Base-by-base conservation (phyloP, 2,113 vertebrate species). In the Leiothrix lutea region DNA sequence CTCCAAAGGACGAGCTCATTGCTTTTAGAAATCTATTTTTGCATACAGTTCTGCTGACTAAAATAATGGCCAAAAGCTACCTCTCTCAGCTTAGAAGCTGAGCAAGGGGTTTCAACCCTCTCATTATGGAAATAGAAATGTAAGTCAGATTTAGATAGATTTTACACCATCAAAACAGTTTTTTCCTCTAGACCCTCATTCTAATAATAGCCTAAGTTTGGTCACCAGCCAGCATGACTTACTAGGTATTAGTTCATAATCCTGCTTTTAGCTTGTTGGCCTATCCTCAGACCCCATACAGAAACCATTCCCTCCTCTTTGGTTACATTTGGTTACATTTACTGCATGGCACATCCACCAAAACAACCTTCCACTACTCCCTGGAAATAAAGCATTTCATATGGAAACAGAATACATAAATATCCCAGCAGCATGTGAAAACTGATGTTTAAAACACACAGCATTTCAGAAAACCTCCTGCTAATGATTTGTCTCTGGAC, bases 21-120 rank as follows among this genome's bases (percentile, higher is more conserved):
- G 61, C 83, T 90, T 91, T 72, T 28, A 73, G 45, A 82, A 95
- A 82, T 64, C 40, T 85, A 56, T 86, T 88, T 93, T 35, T 89
- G n/a, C 51, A 71, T 54, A 33, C 16, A 80, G 61, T 62, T 92
- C 78, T 85, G 70, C 70, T 81, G 65, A 93, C 87, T 87, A 56
- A 78, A 79, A 56, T 22, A 87, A 67, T 51, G 20, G 74, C 14
- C 73, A 93, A 66, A 88, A 87, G 56, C 57, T 69, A 58, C 53
- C 17, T 67, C 72, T 48, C 80, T 56, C 8, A 42, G 28, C 80
- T 84, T 40, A 82, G 61, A 16, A 75, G 70, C 73, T 90, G 79
- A 94, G 64, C 54, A 61, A 69, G 54, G 45, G 38, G 13, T 80
- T 91, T 85, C 70, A 58, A 57, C 57, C 79, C 35, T 66, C 29